Conservation (phyloP, 2,113 vertebrate genomes). For the western clawed frog (Xenopus tropicalis) region DNA sequence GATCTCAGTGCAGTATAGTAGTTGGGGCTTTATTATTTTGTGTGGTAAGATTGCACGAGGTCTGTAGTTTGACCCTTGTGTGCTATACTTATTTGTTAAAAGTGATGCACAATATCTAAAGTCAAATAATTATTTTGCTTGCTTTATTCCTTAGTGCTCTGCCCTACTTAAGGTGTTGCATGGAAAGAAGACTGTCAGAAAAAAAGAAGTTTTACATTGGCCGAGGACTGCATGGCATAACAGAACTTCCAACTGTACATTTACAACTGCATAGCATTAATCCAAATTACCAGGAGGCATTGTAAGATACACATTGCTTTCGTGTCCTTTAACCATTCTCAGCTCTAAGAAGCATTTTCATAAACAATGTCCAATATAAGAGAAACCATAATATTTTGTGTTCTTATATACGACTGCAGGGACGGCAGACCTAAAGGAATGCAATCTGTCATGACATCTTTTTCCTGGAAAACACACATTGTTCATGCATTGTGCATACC, state of each 20-base stretch:
- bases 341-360: slow-evolving; percentile 14
- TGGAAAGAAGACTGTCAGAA: not conserved
- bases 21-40: too few relatives aligned
- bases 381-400: slow-evolving; percentile 1
- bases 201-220: slow-evolving; percentile 16
- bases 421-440: not conserved
- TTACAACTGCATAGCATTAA: slow-evolving; percentile 29
- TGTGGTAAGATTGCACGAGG: too few relatives aligned
- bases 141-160: slow-evolving; percentile 70
- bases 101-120: too few relatives aligned
- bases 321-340: slow-evolving; percentile 16
- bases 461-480: not conserved
- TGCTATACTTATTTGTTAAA: too few relatives aligned
- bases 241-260: slow-evolving; percentile 15
- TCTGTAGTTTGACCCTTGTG: too few relatives aligned
- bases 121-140: not conserved
- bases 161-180: slow-evolving; percentile 74
- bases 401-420: not conserved
- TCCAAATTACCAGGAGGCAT: slow-evolving; percentile 15
- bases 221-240: slow-evolving; percentile 37
- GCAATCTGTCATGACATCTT: not conserved
- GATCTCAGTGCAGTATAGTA: too few relatives aligned
- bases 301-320: slow-evolving; percentile 20
- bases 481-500: not conserved
- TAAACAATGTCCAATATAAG: not conserved